Base-by-base conservation (phyloP, 2,797 vertebrate genomes). In the Craterocephalus amniculus region DNA sequence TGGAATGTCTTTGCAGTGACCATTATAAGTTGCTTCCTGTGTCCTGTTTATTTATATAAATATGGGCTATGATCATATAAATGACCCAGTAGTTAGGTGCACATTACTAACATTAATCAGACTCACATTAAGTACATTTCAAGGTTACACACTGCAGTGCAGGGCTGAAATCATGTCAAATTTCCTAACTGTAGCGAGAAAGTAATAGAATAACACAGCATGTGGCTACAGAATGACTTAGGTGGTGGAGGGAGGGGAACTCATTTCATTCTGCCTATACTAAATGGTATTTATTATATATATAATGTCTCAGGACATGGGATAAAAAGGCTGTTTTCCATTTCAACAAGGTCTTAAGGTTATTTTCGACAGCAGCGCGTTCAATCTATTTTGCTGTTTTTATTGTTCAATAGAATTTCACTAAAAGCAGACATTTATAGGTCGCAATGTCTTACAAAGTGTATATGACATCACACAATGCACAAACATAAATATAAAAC, bases 61-160 rank as follows among this genome's bases (percentile, higher is more conserved):
- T 83, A 80, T 68, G 55, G 78, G 66, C 79, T 83, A 59, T 79
- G 73, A 81, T 90, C 79, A 87, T 91, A 90, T 73, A 90, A 89
- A 90, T 89, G 74, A 84, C 77, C 80, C 74, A 59, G 63, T 83
- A 76, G 31, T 2, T 67, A 58, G 81, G 71, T 78, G 71, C 81
- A 87, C 81, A 86, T 90, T 77, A 88, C 78, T 54, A 80, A 55
- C 88, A 91, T 91, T 88, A 76, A 89, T 91, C 89, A 89, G 80
- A 67, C 76, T 78, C 79, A 69, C 83, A 74, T 74, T 83, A 88
- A 85, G 79, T 79, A 81, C 78, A 59, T 90, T 85, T 84, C 87
- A 92, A 92, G 89, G 91, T 88, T 85, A 88, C 59, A 70, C 63
- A 59, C 52, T 73, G 71, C 66, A 72, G 59, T 29, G 78, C 63